phyloP scores from a whole-genome alignment of 2,113 vertebrate genomes.

The Amia ocellicauda region DNA sequence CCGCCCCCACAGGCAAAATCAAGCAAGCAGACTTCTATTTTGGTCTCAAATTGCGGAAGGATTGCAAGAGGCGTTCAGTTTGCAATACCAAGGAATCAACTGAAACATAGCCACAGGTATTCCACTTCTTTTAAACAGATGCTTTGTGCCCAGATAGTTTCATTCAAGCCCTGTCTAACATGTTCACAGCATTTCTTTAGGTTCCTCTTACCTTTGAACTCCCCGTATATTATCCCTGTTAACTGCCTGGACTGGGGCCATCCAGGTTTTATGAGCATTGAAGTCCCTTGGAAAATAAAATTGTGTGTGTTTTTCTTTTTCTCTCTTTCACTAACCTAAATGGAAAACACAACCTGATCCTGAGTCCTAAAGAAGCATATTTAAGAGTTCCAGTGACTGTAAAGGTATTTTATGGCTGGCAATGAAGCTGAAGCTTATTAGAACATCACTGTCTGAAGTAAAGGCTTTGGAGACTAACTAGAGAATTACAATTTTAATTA shows the following conservation, averaged over 20 bases:
- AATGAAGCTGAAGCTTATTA: too few relatives aligned
- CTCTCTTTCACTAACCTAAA: background rate
- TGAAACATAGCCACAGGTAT: too few relatives aligned
- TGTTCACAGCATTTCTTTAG: background rate
- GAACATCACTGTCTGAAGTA: too few relatives aligned
- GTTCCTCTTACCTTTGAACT: conserved; percentile 78
- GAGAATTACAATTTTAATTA: too few relatives aligned
- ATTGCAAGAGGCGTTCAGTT: too few relatives aligned
- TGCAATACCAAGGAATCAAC: too few relatives aligned
- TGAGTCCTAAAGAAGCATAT: too few relatives aligned
- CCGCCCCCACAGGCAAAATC: too few relatives aligned
- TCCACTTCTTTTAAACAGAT: background rate
- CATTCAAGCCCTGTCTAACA: conserved; percentile 8
- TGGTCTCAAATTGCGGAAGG: background rate
- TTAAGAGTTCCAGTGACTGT: too few relatives aligned
- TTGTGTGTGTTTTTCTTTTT: conserved; percentile 1
- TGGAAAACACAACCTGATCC: too few relatives aligned
- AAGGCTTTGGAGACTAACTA: too few relatives aligned
- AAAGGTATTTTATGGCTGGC: too few relatives aligned
- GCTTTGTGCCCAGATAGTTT: background rate
- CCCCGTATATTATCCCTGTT: conserved; percentile 72
- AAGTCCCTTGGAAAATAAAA: conserved; percentile 69
- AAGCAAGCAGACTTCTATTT: background rate
- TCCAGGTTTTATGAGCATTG: conserved; percentile 77
- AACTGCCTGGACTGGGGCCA: conserved; percentile 71